Conservation (phyloP, 1,140 invertebrate genomes). For the Nasonia vitripennis region DNA sequence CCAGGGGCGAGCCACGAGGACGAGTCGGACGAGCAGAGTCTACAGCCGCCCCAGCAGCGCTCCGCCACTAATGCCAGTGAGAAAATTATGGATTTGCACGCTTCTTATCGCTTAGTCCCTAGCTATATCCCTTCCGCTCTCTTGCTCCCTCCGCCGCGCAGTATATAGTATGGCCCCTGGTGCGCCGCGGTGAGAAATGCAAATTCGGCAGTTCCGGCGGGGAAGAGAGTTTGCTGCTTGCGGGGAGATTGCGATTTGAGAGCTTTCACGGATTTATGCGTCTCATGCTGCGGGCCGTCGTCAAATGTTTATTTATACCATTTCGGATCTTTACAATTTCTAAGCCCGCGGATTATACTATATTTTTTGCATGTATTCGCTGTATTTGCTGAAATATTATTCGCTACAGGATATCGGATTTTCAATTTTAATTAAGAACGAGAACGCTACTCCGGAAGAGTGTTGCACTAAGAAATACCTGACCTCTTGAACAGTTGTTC, state of each 20-base stretch:
- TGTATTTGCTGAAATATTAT: too few relatives aligned
- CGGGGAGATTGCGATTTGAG: not conserved
- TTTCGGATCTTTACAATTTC: too few relatives aligned
- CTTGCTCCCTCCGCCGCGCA: too few relatives aligned
- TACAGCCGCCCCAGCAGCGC: not conserved
- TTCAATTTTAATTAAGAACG: too few relatives aligned
- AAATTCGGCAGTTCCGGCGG: not conserved
- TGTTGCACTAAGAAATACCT: too few relatives aligned
- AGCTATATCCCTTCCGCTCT: not conserved
- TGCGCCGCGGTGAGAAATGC: not conserved
- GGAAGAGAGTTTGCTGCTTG: not conserved
- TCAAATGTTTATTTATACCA: not conserved
- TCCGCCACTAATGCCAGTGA: slow-evolving; percentile 52
- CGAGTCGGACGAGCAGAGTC: not conserved
- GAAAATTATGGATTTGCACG: slow-evolving; percentile 17
- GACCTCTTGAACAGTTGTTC: too few relatives aligned
- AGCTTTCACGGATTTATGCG: not conserved
- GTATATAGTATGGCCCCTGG: too few relatives aligned
- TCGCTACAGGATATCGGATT: too few relatives aligned
- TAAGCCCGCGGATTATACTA: too few relatives aligned
- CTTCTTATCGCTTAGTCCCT: not conserved
- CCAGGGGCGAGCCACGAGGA: slow-evolving; percentile 22
- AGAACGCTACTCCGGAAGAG: too few relatives aligned
- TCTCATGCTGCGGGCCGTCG: not conserved
- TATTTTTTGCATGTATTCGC: too few relatives aligned